Conservation (phyloP, 2,888 invertebrate species). For the Conus canariensis region DNA sequence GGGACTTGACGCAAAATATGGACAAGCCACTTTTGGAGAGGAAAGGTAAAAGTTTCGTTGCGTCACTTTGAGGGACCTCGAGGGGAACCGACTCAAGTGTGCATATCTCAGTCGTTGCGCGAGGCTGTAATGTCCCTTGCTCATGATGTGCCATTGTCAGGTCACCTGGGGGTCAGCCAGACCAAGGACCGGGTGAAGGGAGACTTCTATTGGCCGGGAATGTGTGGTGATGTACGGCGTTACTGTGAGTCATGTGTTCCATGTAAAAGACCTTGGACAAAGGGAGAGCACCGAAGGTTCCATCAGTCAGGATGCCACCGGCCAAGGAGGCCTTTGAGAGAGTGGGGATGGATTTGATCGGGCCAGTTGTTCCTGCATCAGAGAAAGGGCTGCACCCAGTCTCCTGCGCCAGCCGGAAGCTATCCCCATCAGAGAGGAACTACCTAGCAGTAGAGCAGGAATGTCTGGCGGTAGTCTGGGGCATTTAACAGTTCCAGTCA, state of each 20-base stretch:
- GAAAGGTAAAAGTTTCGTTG: too few species aligned
- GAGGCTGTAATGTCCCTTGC: not conserved
- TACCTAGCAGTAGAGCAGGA: too few species aligned
- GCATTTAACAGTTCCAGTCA: too few species aligned
- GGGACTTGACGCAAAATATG: too few species aligned
- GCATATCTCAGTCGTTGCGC: not conserved
- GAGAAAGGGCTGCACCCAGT: too few species aligned
- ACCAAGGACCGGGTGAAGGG: slow-evolving; percentile 18
- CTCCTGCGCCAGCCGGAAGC: too few species aligned
- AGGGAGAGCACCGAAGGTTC: slow-evolving; percentile 13
- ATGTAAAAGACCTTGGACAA: not conserved
- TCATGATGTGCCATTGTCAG: slow-evolving; percentile 36
- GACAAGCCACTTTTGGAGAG: too few species aligned
- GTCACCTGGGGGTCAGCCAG: slow-evolving; percentile 24
- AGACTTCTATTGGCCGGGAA: slow-evolving; percentile 34
- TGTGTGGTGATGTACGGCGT: slow-evolving; percentile 5
- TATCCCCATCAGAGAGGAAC: too few species aligned
- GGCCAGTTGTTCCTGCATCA: too few species aligned
- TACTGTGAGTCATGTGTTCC: slow-evolving; percentile 17
- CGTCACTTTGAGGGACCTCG: too few species aligned
- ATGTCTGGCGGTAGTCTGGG: too few species aligned
- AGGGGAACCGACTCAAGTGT: not conserved
- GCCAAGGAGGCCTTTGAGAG: slow-evolving; percentile 15
- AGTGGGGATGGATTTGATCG: not conserved
- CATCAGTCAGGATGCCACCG: not conserved